A percentile compares a stretch with the other conserved stretches of the same genome.
phyloP scores from a whole-genome alignment of 2,113 vertebrate genomes.

The Oostethus manadensis region DNA sequence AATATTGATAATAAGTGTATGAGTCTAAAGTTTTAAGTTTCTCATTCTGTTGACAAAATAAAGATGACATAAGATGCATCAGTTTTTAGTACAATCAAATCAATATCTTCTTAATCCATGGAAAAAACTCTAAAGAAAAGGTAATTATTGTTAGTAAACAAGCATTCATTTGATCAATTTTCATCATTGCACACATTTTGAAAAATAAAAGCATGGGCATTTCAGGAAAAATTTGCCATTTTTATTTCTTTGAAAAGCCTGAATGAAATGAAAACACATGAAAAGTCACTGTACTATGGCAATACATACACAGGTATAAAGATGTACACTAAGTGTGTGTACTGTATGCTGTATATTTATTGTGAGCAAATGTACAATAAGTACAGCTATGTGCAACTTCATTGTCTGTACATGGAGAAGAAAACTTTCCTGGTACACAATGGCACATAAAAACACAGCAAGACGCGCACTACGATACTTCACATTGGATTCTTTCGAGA shows the following conservation, averaged over 20 bases:
- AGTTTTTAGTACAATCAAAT: too few relatives aligned
- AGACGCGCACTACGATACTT: conserved; percentile 65
- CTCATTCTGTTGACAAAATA: too few relatives aligned
- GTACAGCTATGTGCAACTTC: conserved; percentile 75
- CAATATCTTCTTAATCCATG: too few relatives aligned
- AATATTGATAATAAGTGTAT: too few relatives aligned
- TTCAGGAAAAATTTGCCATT: conserved; percentile 49
- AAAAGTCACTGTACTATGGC: conserved; percentile 73
- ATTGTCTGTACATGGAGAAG: conserved; percentile 71
- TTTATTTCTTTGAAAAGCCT: conserved; percentile 69
- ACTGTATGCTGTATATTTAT: conserved; percentile 60
- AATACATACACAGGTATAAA: conserved; percentile 76
- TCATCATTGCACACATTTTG: too few relatives aligned
- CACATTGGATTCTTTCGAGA: conserved; percentile 58
- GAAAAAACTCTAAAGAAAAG: too few relatives aligned
- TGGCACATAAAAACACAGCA: conserved; percentile 46
- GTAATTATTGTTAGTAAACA: too few relatives aligned
- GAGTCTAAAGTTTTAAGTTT: too few relatives aligned
- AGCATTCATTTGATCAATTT: too few relatives aligned
- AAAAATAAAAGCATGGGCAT: neutral
- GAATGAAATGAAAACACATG: conserved; percentile 76
- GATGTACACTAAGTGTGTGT: conserved; percentile 62
- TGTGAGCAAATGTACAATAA: conserved; percentile 75
- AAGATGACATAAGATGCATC: too few relatives aligned
- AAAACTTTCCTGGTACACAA: conserved; percentile 35